These are phyloP conservation scores for Macrobrachium nipponense DNA, from an alignment of 1,140 invertebrate species.

Conservation along the genomic window DNA sequence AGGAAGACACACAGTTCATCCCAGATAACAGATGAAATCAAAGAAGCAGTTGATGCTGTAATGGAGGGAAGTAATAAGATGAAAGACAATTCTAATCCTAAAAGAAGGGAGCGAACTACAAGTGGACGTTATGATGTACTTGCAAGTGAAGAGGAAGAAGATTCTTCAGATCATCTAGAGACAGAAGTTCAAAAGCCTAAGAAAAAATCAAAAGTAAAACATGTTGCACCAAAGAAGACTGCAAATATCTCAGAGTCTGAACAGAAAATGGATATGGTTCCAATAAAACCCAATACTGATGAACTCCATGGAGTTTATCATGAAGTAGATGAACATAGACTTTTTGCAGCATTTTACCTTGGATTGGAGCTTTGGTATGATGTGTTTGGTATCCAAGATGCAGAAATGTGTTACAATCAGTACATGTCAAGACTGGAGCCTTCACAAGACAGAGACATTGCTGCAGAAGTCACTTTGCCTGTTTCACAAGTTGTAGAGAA, in stretches of 20 bases:
- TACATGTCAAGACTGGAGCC: constrained; percentile 40
- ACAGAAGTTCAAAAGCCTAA: constrained; percentile 38
- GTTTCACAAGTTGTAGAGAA: background rate
- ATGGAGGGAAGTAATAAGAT: constrained; percentile 25
- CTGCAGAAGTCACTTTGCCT: background rate
- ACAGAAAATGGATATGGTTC: constrained; percentile 62
- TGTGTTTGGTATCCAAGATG: constrained; percentile 51
- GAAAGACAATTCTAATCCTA: background rate
- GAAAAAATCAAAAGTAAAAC: constrained; percentile 28
- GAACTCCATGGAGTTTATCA: constrained; percentile 48
- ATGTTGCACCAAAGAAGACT: constrained; percentile 29
- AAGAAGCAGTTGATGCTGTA: constrained; percentile 34
- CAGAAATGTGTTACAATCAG: constrained; percentile 35
- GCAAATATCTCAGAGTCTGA: constrained; percentile 47
- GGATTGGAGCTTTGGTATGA: constrained; percentile 61
- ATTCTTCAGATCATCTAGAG: constrained; percentile 18
- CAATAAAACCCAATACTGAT: constrained; percentile 41
- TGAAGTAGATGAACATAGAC: constrained; percentile 49
- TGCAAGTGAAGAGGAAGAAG: background rate
- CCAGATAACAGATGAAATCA: constrained; percentile 61
- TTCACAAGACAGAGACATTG: background rate
- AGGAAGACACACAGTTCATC: constrained; percentile 60
- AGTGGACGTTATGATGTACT: too few species aligned
- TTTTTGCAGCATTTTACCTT: constrained; percentile 61
- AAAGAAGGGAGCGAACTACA: too few species aligned